Evolutionary conservation across 2,113 vertebrate species (phyloP).

Genomic region (Oryctolagus cuniculus): DNA sequence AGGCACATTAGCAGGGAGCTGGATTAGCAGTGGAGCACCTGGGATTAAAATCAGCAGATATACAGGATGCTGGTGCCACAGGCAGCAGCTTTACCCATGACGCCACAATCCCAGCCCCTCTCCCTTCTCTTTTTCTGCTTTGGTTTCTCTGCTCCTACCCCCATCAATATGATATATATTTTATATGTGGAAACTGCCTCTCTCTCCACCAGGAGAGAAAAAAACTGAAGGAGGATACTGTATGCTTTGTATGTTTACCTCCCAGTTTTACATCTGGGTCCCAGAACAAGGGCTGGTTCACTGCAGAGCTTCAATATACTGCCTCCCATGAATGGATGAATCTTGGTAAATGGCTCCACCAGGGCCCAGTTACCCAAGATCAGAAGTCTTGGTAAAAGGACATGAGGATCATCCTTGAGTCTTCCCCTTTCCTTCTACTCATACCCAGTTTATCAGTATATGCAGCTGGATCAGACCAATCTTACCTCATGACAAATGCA

Average conservation of each 20-base stretch:
- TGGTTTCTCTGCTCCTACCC: no score
- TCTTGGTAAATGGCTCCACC: neutral
- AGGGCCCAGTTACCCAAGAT: neutral
- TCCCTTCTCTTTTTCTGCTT: neutral
- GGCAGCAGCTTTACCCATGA: no score
- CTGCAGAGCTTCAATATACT: accelerated
- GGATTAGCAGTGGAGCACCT: no score
- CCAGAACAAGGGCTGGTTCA: neutral
- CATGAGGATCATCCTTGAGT: neutral
- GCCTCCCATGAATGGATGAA: neutral
- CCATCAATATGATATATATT: no score
- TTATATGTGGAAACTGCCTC: no score
- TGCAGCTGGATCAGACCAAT: neutral
- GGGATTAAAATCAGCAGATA: no score
- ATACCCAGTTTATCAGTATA: neutral
- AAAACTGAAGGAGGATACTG: neutral
- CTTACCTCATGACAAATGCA: neutral
- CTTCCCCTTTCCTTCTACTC: no score
- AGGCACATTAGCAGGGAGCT: no score
- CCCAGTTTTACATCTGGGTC: neutral
- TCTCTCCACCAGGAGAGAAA: neutral
- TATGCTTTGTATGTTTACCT: accelerated
- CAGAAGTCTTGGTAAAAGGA: neutral
- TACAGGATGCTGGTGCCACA: no score
- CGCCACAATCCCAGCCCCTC: no score